Conservation (phyloP, 2,797 vertebrate genomes). For the Danio kyathit region DNA sequence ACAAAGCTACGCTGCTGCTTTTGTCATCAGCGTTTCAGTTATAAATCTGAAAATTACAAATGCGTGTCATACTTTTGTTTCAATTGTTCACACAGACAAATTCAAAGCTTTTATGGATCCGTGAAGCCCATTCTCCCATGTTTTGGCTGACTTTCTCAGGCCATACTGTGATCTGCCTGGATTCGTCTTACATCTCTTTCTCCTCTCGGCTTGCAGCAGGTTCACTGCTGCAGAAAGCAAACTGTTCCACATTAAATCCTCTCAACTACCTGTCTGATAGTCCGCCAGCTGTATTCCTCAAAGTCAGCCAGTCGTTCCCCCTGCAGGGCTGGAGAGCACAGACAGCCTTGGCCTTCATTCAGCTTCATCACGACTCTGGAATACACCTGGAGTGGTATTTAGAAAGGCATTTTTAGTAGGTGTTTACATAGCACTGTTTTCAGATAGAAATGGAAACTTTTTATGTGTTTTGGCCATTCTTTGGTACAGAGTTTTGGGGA, state of each 20-base stretch:
- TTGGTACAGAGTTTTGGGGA: no score
- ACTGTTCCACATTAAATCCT: constrained; percentile 66
- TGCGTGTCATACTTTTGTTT: constrained; percentile 51
- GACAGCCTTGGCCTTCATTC: constrained; percentile 30
- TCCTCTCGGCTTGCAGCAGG: constrained; percentile 53
- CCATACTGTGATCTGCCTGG: constrained; percentile 61
- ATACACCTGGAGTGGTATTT: background rate
- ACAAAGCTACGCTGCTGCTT: constrained; percentile 38
- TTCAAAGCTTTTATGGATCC: constrained; percentile 42
- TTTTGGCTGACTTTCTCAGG: constrained; percentile 63
- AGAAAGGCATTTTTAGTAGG: background rate
- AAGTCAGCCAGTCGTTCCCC: constrained; percentile 42
- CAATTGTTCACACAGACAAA: constrained; percentile 54
- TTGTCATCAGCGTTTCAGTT: constrained; percentile 51
- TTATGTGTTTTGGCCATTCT: no score
- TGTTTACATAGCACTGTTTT: no score
- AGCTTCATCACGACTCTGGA: constrained; percentile 48
- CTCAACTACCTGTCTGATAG: constrained; percentile 71
- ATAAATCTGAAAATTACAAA: constrained; percentile 53
- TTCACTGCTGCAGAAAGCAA: constrained; percentile 60
- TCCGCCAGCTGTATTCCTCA: constrained; percentile 58
- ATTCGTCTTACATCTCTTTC: constrained; percentile 65
- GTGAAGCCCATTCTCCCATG: constrained; percentile 56
- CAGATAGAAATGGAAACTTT: no score
- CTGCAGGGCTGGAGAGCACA: constrained; percentile 26